Percentiles rank a stretch among this genome's conserved stretches.
Evolutionary conservation across 2,113 vertebrate genomes (phyloP).

Genomic region (Corythaeola cristata): DNA sequence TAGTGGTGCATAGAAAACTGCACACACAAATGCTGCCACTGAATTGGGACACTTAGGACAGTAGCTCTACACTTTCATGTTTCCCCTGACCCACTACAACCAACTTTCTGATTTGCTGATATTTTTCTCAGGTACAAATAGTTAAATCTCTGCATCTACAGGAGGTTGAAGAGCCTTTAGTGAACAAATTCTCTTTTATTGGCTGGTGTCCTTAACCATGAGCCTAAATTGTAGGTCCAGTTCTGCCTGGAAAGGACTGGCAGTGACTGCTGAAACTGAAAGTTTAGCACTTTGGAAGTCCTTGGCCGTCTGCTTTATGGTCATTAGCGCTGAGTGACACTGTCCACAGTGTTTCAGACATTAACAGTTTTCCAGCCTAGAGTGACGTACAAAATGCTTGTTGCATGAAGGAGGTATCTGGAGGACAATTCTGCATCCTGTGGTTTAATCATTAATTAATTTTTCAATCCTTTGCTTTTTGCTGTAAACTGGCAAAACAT

Average conservation of each 20-base stretch:
- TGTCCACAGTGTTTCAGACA: neutral
- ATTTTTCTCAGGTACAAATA: neutral
- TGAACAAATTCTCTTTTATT: neutral
- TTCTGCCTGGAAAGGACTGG: neutral
- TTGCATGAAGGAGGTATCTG: neutral
- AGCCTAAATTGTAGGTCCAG: neutral
- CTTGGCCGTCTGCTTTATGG: neutral
- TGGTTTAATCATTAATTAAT: neutral
- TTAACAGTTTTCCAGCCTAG: neutral
- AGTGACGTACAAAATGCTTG: neutral
- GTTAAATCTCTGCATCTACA: neutral
- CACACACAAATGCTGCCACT: neutral
- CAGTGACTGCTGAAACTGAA: neutral
- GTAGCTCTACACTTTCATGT: neutral
- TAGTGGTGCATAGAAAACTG: neutral
- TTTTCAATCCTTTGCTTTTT: neutral
- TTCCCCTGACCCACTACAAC: neutral
- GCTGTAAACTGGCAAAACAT: neutral
- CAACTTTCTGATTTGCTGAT: neutral
- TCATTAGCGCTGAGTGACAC: neutral
- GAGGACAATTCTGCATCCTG: neutral
- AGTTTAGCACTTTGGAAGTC: neutral
- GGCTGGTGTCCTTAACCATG: neutral
- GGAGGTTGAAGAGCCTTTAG: neutral
- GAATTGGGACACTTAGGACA: neutral